Percentiles rank a stretch among this genome's conserved stretches.
These are phyloP conservation scores for Nematopogon swammerdamellus DNA, from an alignment of 2,888 invertebrate genomes.

Conservation along the genomic window DNA sequence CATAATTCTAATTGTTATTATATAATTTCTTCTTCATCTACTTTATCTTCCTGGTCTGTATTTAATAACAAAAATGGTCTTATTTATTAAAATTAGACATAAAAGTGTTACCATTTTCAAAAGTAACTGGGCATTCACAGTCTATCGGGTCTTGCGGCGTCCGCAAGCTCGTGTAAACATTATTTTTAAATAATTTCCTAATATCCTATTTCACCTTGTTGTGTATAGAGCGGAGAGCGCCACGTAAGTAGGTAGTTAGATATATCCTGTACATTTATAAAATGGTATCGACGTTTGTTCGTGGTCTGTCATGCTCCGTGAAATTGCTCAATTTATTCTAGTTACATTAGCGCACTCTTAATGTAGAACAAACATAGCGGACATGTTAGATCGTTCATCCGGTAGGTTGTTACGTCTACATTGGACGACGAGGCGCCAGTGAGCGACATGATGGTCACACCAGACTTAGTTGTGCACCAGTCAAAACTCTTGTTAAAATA, in stretches of 20 bases:
- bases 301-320: slow-evolving; percentile 16
- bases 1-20: too few relatives aligned
- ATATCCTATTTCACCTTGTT: slow-evolving; percentile 43
- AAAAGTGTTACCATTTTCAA: not conserved
- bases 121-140: not conserved
- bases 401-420: too few relatives aligned
- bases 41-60: too few relatives aligned
- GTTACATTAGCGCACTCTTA: slow-evolving; percentile 21
- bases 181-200: not conserved
- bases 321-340: slow-evolving; percentile 45
- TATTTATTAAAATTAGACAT: not conserved
- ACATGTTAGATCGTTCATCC: not conserved
- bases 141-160: not conserved
- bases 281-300: slow-evolving; percentile 2
- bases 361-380: not conserved
- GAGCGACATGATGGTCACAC: not conserved
- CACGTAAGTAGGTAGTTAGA: slow-evolving; percentile 10
- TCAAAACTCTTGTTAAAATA: not conserved
- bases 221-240: slow-evolving; percentile 36
- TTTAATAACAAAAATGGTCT: too few relatives aligned
- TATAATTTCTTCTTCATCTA: too few relatives aligned
- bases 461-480: not conserved
- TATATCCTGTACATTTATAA: not conserved
- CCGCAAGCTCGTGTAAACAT: not conserved
- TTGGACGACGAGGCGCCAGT: too few relatives aligned